These are phyloP conservation scores for Triplophysa siluroides DNA, from an alignment of 2,113 vertebrate species.

Conservation along the genomic window DNA sequence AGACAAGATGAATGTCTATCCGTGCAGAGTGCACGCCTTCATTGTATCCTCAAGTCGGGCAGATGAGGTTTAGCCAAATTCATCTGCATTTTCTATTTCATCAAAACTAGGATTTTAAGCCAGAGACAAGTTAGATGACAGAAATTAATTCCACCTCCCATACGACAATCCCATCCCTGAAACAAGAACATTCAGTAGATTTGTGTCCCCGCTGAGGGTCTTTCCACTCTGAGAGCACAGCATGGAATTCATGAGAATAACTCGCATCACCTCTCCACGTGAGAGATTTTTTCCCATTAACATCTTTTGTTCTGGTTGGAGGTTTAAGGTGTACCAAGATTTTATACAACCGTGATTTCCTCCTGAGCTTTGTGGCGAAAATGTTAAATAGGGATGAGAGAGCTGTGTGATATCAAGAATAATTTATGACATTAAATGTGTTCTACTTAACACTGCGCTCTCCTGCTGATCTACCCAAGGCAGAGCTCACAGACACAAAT, in stretches of 20 bases:
- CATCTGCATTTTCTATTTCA: slow-evolving; percentile 31
- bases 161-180: slow-evolving; percentile 12
- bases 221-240: slow-evolving; percentile 31
- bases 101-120: slow-evolving; percentile 26
- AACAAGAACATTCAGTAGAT: slow-evolving; percentile 15
- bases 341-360: slow-evolving; percentile 42
- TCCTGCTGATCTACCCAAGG: slow-evolving; percentile 44
- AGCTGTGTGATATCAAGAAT: slow-evolving; percentile 43
- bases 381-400: slow-evolving; percentile 53
- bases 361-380: slow-evolving; percentile 46
- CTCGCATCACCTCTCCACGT: slow-evolving; percentile 31
- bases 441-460: slow-evolving; percentile 46
- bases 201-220: background rate
- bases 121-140: slow-evolving; percentile 26
- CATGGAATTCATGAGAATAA: slow-evolving; percentile 6
- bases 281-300: slow-evolving; percentile 18
- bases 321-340: slow-evolving; percentile 38
- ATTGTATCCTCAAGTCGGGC: slow-evolving; percentile 19
- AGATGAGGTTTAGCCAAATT: slow-evolving; percentile 1
- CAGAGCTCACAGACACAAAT: slow-evolving; percentile 40
- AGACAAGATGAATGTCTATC: slow-evolving; percentile 5
- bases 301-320: slow-evolving; percentile 34
- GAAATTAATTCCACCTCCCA: slow-evolving; percentile 27
- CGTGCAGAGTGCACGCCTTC: background rate
- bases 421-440: slow-evolving; percentile 55